phyloP scores from a whole-genome alignment of 2,888 invertebrate genomes.

The Spodoptera littoralis region DNA sequence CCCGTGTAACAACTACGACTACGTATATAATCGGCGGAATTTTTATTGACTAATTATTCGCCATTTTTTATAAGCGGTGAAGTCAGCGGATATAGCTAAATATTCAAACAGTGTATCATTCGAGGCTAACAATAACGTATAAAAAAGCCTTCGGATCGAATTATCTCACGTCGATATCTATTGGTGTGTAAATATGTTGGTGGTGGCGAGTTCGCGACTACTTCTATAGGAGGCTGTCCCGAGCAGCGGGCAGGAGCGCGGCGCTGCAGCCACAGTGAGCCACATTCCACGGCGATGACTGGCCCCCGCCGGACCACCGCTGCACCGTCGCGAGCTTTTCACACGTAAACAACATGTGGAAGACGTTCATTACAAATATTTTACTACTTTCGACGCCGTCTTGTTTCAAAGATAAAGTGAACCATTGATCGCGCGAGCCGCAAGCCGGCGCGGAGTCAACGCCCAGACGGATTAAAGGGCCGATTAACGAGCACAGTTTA shows the following conservation, averaged over 20 bases:
- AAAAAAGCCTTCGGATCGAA: slow-evolving; percentile 77
- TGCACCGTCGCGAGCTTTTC: slow-evolving; percentile 64
- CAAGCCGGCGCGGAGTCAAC: slow-evolving; percentile 78
- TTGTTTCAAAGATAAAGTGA: slow-evolving; percentile 67
- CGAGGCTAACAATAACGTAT: slow-evolving; percentile 85
- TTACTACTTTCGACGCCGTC: slow-evolving; percentile 70
- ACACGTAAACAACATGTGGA: slow-evolving; percentile 70
- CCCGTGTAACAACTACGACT: slow-evolving; percentile 82
- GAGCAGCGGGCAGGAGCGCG: slow-evolving; percentile 49
- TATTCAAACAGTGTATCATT: slow-evolving; percentile 88
- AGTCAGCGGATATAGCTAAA: slow-evolving; percentile 89
- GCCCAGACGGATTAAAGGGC: slow-evolving; percentile 87
- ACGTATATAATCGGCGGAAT: slow-evolving; percentile 86
- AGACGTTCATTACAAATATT: slow-evolving; percentile 70
- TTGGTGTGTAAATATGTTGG: slow-evolving; percentile 54
- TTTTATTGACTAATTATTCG: slow-evolving; percentile 89
- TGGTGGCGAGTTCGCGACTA: slow-evolving; percentile 23
- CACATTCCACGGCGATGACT: slow-evolving; percentile 84
- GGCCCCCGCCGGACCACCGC: slow-evolving; percentile 65
- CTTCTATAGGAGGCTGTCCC: slow-evolving; percentile 63
- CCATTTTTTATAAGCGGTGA: slow-evolving; percentile 86
- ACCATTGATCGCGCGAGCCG: slow-evolving; percentile 65
- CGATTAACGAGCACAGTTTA: slow-evolving; percentile 85
- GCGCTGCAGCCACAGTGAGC: slow-evolving; percentile 63
- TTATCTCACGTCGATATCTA: slow-evolving; percentile 83